Conservation (phyloP, 1,140 invertebrate species). For the Eurosta solidaginis region DNA sequence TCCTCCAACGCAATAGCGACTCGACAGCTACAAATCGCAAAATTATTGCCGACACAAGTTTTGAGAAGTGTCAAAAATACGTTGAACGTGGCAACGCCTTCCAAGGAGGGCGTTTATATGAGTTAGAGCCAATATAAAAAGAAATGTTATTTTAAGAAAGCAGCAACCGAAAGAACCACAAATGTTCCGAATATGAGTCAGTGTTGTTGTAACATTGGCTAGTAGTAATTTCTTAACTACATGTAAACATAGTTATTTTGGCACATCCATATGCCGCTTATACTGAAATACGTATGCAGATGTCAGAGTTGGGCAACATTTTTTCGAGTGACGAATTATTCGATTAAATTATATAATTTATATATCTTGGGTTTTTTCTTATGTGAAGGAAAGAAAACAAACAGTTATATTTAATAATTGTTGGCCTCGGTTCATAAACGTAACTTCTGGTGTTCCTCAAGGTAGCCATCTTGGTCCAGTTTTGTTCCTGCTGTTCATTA, state of each 20-base stretch:
- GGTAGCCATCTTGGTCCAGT: no score
- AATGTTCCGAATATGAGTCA: background rate
- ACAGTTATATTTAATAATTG: no score
- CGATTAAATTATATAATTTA: no score
- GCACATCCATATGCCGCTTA: background rate
- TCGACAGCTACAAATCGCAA: slow-evolving; percentile 26
- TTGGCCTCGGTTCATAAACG: no score
- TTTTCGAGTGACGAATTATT: no score
- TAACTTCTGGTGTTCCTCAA: no score
- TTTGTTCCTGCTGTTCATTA: no score
- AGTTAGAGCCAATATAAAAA: background rate
- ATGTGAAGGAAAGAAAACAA: no score
- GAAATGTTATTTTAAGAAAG: background rate
- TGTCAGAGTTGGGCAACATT: no score
- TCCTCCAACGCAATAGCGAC: background rate
- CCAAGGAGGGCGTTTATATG: background rate
- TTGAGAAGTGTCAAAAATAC: slow-evolving; percentile 27
- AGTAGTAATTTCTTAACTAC: slow-evolving; percentile 3
- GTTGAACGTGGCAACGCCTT: background rate
- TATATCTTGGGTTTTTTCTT: no score
- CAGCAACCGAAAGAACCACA: background rate
- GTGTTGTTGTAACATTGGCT: background rate
- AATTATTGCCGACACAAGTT: slow-evolving; percentile 25
- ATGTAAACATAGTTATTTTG: background rate
- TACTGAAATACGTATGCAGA: background rate